Percentiles rank a stretch among this genome's conserved stretches.
These are phyloP conservation scores for Ctenoplectra terminalis DNA, from an alignment of 1,140 invertebrate genomes.

Conservation along the genomic window DNA sequence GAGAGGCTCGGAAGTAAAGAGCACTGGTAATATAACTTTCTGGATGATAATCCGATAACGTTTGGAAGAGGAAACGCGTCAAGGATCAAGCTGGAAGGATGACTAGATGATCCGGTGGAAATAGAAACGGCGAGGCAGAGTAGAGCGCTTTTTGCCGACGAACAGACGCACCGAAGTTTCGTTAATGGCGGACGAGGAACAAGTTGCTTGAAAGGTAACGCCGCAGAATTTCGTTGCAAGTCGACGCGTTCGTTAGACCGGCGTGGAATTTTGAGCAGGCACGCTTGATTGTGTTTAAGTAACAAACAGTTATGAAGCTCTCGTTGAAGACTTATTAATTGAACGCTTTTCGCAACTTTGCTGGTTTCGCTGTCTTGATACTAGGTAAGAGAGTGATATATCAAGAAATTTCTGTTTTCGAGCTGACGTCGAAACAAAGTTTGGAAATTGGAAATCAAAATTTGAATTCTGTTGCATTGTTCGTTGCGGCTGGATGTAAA, in stretches of 20 bases:
- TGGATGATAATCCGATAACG: neutral
- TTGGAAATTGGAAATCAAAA: too few relatives aligned
- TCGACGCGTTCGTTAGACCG: constrained; percentile 9
- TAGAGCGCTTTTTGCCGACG: neutral
- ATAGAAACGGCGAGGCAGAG: neutral
- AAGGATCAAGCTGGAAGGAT: neutral
- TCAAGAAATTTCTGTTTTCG: neutral
- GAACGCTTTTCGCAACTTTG: neutral
- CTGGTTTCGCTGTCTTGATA: neutral
- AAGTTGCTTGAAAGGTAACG: constrained; percentile 10
- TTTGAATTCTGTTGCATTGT: too few relatives aligned
- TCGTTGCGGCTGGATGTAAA: too few relatives aligned
- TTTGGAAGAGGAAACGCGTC: neutral
- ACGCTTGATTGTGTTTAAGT: constrained; percentile 13
- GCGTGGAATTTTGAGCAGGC: neutral
- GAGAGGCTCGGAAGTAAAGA: neutral
- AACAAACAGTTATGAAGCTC: neutral
- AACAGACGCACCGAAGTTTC: neutral
- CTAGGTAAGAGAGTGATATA: neutral
- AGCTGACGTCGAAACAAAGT: too few relatives aligned
- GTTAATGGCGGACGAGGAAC: neutral
- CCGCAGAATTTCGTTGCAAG: neutral
- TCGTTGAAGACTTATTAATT: neutral
- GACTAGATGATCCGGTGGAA: neutral
- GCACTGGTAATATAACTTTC: neutral